Percentiles rank a stretch among this genome's conserved stretches.
Evolutionary conservation across 2,113 vertebrate species (phyloP).

Genomic region (Gavialis gangeticus): DNA sequence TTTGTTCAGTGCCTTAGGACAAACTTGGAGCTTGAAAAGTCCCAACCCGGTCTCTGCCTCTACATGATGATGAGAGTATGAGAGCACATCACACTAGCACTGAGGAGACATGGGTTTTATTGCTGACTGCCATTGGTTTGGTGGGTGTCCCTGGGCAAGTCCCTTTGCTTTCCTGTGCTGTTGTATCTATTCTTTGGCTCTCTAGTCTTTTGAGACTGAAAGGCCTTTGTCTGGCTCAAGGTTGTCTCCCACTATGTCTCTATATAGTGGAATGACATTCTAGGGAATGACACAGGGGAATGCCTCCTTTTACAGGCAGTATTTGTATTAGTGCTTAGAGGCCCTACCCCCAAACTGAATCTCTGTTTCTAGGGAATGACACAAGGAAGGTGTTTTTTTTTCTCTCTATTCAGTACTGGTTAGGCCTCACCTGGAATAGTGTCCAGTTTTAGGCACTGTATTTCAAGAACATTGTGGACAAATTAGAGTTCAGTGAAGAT

Average conservation of each 20-base stretch:
- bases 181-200: not conserved
- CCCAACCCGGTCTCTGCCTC: not conserved
- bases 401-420: too few species aligned
- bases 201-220: not conserved
- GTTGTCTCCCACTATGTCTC: not conserved
- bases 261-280: not conserved
- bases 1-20: rapidly evolving
- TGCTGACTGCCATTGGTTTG: not conserved
- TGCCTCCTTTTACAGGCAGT: too few species aligned
- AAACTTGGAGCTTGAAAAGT: not conserved
- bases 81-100: not conserved
- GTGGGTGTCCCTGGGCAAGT: too few species aligned
- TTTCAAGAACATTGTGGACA: too few species aligned
- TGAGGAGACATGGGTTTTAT: not conserved
- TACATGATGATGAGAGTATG: not conserved
- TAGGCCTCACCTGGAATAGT: too few species aligned
- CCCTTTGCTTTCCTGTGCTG: not conserved
- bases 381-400: too few species aligned
- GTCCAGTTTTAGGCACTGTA: too few species aligned
- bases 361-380: too few species aligned
- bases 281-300: too few species aligned
- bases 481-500: too few species aligned
- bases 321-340: too few species aligned
- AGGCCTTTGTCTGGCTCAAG: not conserved
- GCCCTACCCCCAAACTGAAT: too few species aligned